Evolutionary conservation across 2,888 invertebrate species (phyloP), one percentile per base, ranked within the genome.

Genomic region (Epicampocera succincta): DNA sequence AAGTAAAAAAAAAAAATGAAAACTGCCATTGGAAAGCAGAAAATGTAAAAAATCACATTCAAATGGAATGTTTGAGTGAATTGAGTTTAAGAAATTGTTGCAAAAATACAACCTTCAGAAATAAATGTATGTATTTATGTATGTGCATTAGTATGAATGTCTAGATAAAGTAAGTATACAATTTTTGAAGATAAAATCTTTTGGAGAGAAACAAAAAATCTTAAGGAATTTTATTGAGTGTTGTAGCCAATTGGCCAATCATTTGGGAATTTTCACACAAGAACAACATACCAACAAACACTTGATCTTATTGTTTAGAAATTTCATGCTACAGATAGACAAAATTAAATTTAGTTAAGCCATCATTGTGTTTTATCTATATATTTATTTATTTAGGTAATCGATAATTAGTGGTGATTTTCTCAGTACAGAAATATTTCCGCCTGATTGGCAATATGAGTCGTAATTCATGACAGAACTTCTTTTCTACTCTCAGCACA

Each of bases 181-280:
- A 69, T 33, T 5, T 33, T 33, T 33, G 33, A 9, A 33, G 33
- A 33, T 33, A 33, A 33, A 5, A 33, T 33, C 33, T 33, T 33
- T 33, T 54, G 12, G 29, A 29, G 29, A 72, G 42, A 73, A 71
- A 56, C 2, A 40, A 78, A 33, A 52, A 78, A 72, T 63, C 13
- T 44, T 61, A 75, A 60, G n/a, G 42, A 52, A 69, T 74, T 74
- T 11, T 68, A 46, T 60, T 63, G 69, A 71, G 75, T 80, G 71
- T 71, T 71, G 44, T 33, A 65, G 80, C 60, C 71, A 75, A 75
- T 71, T 80, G 80, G 74, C 44, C 69, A 80, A 80, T 75, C 74
- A 80, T 69, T 80, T 44, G 75, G 73, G 60, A 33, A 40, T 44
- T 69, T 71, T 56, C 65, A 63, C 74, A 69, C 74, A 72, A 15